Evolutionary conservation across 2,888 invertebrate genomes (phyloP).

Genomic region (Hanleya hanleyi): DNA sequence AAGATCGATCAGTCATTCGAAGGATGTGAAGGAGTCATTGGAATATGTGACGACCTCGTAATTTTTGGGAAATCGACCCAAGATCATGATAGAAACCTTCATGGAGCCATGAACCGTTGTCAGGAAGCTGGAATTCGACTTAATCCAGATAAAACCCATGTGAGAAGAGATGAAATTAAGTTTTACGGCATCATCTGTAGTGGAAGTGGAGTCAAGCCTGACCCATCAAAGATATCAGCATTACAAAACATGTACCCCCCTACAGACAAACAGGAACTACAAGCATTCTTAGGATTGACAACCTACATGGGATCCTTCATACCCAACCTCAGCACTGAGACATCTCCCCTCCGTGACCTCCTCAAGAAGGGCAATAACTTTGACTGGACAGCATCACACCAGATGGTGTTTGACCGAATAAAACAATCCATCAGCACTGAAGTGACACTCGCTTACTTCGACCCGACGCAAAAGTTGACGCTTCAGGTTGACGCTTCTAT

Average conservation of each 20-base stretch:
- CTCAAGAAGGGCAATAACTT: slow-evolving; percentile 19
- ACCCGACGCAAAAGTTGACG: slow-evolving; percentile 7
- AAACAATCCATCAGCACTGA: slow-evolving; percentile 9
- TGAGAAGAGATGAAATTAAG: slow-evolving; percentile 14
- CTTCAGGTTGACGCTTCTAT: slow-evolving; percentile 22
- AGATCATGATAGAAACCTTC: slow-evolving; percentile 9
- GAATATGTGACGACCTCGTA: slow-evolving; percentile 13
- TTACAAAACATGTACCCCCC: slow-evolving; percentile 26
- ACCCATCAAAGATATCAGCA: slow-evolving; percentile 25
- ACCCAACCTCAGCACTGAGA: slow-evolving; percentile 17
- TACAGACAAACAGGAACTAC: slow-evolving; percentile 20
- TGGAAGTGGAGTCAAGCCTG: slow-evolving; percentile 29
- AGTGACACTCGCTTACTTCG: slow-evolving; percentile 20
- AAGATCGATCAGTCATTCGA: slow-evolving; percentile 16
- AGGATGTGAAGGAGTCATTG: slow-evolving; percentile 12
- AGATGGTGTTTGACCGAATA: no score
- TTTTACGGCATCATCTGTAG: slow-evolving; percentile 32
- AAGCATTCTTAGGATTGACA: slow-evolving; percentile 33
- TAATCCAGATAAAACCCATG: slow-evolving; percentile 11
- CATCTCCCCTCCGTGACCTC: slow-evolving; percentile 22
- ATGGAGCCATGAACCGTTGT: slow-evolving; percentile 8
- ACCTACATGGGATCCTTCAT: no score
- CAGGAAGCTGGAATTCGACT: background rate
- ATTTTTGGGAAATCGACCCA: background rate
- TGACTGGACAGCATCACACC: slow-evolving; percentile 29